Conservation (phyloP, 2,888 invertebrate genomes). For the Sipha maydis region DNA sequence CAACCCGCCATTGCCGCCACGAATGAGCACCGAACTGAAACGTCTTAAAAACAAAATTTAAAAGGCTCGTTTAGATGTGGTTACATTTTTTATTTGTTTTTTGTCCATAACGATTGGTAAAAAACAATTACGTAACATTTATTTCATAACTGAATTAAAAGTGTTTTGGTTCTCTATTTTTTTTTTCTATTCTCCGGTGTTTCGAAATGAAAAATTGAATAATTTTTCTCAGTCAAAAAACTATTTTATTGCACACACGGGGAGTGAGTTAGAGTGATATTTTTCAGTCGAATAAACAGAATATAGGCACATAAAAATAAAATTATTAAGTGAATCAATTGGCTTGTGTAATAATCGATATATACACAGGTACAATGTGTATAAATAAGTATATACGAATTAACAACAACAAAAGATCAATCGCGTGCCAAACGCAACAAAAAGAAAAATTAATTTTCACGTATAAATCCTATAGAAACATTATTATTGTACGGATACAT, state of each 20-base stretch:
- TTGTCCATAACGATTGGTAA: background rate
- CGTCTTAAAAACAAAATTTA: slow-evolving; percentile 54
- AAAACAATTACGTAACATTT: slow-evolving; percentile 26
- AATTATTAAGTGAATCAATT: slow-evolving; percentile 6
- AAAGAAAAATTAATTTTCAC: background rate
- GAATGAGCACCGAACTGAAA: slow-evolving; percentile 55
- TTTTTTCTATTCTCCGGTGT: background rate
- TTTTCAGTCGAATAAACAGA: slow-evolving; percentile 1
- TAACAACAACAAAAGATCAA: background rate
- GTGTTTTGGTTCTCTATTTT: background rate
- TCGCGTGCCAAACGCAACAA: background rate
- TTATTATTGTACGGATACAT: background rate
- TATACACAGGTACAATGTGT: background rate
- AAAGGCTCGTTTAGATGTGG: slow-evolving; percentile 54
- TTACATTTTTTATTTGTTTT: slow-evolving; percentile 26
- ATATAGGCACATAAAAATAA: background rate
- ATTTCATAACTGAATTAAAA: slow-evolving; percentile 50
- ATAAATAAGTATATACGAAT: background rate
- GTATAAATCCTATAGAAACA: background rate
- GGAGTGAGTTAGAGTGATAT: background rate
- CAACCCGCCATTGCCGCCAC: slow-evolving; percentile 31
- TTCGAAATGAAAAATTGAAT: slow-evolving; percentile 39
- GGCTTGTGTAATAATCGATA: slow-evolving; percentile 14
- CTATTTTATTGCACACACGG: background rate
- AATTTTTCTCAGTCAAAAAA: slow-evolving; percentile 10